Evolutionary conservation across 2,888 invertebrate species (phyloP).

Genomic region (Strigamia transsilvanica): DNA sequence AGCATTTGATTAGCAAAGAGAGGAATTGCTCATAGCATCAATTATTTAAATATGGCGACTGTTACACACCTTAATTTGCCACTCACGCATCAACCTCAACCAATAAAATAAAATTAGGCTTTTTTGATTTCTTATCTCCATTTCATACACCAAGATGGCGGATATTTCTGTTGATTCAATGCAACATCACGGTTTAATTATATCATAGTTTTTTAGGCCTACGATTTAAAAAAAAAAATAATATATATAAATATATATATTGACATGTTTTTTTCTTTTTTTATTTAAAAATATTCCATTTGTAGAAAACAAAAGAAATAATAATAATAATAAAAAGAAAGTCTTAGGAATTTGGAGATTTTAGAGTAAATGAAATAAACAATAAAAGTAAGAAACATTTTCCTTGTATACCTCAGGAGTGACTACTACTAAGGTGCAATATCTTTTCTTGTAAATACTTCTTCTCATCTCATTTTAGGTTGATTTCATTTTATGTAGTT

Average conservation of each 20-base stretch:
- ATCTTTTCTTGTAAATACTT: slow-evolving; percentile 40
- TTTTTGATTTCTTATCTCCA: slow-evolving; percentile 14
- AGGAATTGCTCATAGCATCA: slow-evolving; percentile 40
- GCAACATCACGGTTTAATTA: neutral
- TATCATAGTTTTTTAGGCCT: neutral
- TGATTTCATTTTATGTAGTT: slow-evolving; percentile 30
- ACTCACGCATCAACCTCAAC: slow-evolving; percentile 49
- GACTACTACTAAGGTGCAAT: slow-evolving; percentile 46
- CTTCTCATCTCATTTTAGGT: slow-evolving; percentile 45
- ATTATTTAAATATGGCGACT: slow-evolving; percentile 47
- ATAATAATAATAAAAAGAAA: neutral
- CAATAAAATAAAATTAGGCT: slow-evolving; percentile 39
- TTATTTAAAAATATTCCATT: neutral
- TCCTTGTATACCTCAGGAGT: slow-evolving; percentile 46
- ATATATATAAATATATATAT: neutral
- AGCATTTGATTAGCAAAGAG: slow-evolving; percentile 43
- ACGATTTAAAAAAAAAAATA: neutral
- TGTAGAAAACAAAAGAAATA: slow-evolving; percentile 3
- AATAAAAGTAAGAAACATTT: slow-evolving; percentile 17
- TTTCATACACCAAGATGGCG: slow-evolving; percentile 23
- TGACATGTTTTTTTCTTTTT: neutral
- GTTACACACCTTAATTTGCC: slow-evolving; percentile 48
- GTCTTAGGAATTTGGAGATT: neutral
- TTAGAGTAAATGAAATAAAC: slow-evolving; percentile 1
- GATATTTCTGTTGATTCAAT: slow-evolving; percentile 39